Base-by-base conservation (phyloP, 2,797 vertebrate species). In the Acomys russatus region DNA sequence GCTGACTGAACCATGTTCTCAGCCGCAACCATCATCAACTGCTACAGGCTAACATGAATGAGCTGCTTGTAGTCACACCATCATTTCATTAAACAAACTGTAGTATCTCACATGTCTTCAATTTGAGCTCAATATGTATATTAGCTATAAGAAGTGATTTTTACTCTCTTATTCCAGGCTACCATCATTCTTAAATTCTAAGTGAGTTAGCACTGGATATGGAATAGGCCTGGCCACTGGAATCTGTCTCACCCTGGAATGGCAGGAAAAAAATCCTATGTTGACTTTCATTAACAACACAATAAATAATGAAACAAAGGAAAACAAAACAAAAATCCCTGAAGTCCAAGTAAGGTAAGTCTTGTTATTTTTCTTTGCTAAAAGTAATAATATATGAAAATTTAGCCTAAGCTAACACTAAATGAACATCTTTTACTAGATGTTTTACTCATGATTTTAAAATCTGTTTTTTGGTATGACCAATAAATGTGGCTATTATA, bases 331-430 rank as follows among this genome's bases (percentile, higher is more conserved):
- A 80, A 84, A 84, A 44, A 33, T 5, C 9, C 9, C 35, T n/a
- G 64, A 96, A 91, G 59, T 88, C 77, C 85, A 86, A 91, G 20
- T 77, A 68, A 82, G 76, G 70, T 64, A 96, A 92, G 92, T 88
- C 79, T 88, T 94, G 68, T 71, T 96, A 85, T 76, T 96, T 95
- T 97, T 96, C 25, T 96, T 93, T 77, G 35, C 49, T 38, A 49
- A 94, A 94, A 92, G 28, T 84, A 20, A 96, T 77, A 59, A 59
- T 59, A 59, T 59, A 71, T 33, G 49, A 95, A 79, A 61, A 87
- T 77, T n/a, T 63, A 97, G 44, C 30, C 77, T 71, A 93, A 90
- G 90, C 66, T 25, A 70, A n/a, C 64, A 70, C 66, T 70, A 85
- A 51, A n/a, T 22, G 54, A 91, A 68, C 25, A 61, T 77, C 49